Percentiles rank a stretch among this genome's conserved stretches.
Evolutionary conservation across 1,140 invertebrate genomes (phyloP).

Genomic region (Dinothrombium tinctorium): DNA sequence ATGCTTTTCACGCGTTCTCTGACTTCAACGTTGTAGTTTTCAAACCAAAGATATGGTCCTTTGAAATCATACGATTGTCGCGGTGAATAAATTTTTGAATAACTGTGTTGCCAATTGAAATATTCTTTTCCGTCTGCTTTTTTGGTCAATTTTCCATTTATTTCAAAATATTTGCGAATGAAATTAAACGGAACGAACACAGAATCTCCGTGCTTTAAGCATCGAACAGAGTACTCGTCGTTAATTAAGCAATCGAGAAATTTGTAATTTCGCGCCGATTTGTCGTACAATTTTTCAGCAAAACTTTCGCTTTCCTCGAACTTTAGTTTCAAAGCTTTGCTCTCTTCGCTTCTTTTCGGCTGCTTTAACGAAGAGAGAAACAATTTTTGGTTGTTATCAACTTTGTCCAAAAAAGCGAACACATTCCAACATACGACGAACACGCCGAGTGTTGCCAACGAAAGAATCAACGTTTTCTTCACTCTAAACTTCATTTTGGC

Average conservation of each 20-base stretch:
- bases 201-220: conserved; percentile 40
- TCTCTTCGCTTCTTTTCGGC: no score
- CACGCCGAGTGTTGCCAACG: no score
- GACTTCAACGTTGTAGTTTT: conserved; percentile 89
- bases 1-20: conserved; percentile 86
- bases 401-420: no score
- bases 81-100: conserved; percentile 68
- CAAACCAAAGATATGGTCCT: conserved; percentile 82
- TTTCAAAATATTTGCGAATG: conserved; percentile 80
- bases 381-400: no score
- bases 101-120: conserved; percentile 86
- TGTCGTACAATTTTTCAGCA: no score
- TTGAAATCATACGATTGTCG: conserved; percentile 61
- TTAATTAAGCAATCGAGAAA: conserved; percentile 76
- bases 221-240: conserved; percentile 56
- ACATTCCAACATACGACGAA: no score
- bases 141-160: conserved; percentile 43
- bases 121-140: conserved; percentile 18
- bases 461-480: no score
- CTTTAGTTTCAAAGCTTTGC: no score
- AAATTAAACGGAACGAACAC: conserved; percentile 79
- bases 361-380: no score
- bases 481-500: no score
- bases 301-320: no score
- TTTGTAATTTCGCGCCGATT: conserved; percentile 23